phyloP scores from a whole-genome alignment of 2,113 vertebrate genomes.

The Axis porcinus region DNA sequence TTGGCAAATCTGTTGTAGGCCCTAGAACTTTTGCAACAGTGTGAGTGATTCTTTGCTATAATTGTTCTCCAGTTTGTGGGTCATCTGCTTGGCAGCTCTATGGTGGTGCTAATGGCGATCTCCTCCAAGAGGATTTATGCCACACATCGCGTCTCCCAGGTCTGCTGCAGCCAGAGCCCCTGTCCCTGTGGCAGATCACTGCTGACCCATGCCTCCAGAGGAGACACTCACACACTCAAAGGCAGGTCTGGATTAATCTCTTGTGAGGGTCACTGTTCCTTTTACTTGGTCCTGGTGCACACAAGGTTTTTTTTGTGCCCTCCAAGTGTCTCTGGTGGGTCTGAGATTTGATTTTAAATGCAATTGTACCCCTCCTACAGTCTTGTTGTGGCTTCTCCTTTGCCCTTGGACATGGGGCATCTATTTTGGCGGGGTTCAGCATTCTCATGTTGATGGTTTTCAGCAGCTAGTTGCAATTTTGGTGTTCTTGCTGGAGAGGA shows the following conservation, averaged over 20 bases:
- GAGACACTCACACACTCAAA: background rate
- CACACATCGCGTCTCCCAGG: fast-evolving
- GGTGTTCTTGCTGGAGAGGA: background rate
- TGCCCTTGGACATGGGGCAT: background rate
- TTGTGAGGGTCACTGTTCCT: background rate
- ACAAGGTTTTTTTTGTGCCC: background rate
- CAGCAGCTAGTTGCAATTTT: background rate
- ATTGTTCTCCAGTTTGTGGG: background rate
- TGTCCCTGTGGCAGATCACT: background rate
- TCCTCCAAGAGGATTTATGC: background rate
- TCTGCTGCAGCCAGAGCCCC: background rate
- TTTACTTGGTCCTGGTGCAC: background rate
- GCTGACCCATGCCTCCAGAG: background rate
- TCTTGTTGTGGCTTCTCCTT: background rate
- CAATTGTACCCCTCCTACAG: background rate
- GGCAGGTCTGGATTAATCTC: background rate
- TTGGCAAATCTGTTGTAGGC: background rate
- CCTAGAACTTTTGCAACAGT: background rate
- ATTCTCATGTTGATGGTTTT: background rate
- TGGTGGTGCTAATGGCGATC: background rate
- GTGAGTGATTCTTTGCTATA: background rate
- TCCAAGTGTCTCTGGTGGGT: background rate
- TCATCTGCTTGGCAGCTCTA: background rate
- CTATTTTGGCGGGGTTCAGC: background rate
- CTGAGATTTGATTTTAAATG: background rate